Base-by-base conservation (phyloP, 2,797 vertebrate species). In the Synanceia verrucosa region DNA sequence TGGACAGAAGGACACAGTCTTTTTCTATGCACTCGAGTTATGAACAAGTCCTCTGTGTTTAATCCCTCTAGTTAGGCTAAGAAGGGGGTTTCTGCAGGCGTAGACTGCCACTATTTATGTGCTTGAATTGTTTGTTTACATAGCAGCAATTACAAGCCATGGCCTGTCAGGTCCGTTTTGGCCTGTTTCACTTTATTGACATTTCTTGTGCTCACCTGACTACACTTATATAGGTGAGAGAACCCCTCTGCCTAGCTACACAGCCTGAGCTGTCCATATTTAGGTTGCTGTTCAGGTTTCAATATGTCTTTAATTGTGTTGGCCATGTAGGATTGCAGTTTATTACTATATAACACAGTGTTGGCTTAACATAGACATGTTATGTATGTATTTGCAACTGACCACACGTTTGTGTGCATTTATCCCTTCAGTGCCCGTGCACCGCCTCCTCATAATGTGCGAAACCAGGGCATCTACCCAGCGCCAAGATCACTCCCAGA, bases 391-490 rank as follows among this genome's bases (percentile, higher is more conserved):
- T 5, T 23, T 46, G 3, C 33, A 26, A 37, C n/a, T 55, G 7
- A 41, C 10, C 4, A 14, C 6, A 4, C 37, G 5, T 70, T 29
- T 39, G 3, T 61, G 18, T 70, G 23, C 53, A 34, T 60, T 60
- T 65, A 29, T 51, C 46, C 14, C 44, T 24, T 85, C 62, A 89
- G 88, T 2, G 79, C 73, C 10, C 91, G 93, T 2, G 89, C 82
- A 3, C 89, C 88, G 0, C 88, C 92, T 1, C 87, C 90, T 50
- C 92, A 89, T 46, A 82, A n/a, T 0, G 84, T 90, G 16, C 82
- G 93, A 58, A 84, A 3, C 70, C 93, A 94, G 72, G 88, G 89
- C 56, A 85, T 93, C 24, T 93, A 92, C 63, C 93, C 92, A 16
- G 82, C 89, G 0, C 78, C 92, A 55, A 87, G 93, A 72, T 81